A percentile compares a stretch with the other conserved stretches of the same genome.
Evolutionary conservation across 2,797 vertebrate genomes (phyloP).

Genomic region (Tapera naevia): DNA sequence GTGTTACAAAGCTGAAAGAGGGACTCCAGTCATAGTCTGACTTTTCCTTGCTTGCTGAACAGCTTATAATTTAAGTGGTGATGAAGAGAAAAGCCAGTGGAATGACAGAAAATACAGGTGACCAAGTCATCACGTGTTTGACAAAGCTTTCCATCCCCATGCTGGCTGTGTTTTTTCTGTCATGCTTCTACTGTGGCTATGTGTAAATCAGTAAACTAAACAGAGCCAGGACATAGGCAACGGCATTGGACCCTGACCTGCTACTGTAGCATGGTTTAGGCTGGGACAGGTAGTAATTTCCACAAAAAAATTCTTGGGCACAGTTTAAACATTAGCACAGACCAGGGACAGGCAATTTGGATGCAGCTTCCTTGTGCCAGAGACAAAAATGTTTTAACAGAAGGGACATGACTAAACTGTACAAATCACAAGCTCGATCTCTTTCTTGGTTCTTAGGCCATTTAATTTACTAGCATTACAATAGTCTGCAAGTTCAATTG

Average conservation of each 20-base stretch:
- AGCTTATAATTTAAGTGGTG: background rate
- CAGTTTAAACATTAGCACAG: background rate
- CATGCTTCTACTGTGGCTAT: background rate
- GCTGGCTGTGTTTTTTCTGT: background rate
- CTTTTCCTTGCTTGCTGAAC: background rate
- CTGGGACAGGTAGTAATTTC: background rate
- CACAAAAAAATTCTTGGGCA: rapidly evolving
- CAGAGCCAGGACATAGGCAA: background rate
- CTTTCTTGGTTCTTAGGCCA: background rate
- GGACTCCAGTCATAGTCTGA: background rate
- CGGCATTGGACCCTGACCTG: background rate
- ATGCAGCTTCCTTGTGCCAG: background rate
- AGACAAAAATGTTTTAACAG: background rate
- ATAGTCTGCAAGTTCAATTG: background rate
- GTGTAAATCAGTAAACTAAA: background rate
- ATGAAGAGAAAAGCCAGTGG: background rate
- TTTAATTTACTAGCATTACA: background rate
- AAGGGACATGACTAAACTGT: background rate
- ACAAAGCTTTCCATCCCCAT: background rate
- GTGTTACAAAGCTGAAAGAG: background rate
- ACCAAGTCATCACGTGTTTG: background rate
- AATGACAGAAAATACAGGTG: background rate
- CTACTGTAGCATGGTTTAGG: background rate
- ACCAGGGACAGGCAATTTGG: background rate
- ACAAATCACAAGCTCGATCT: background rate